Percentiles rank a stretch among this genome's conserved stretches.
phyloP scores from a whole-genome alignment of 2,888 invertebrate species.

The Sminthurides aquaticus region DNA sequence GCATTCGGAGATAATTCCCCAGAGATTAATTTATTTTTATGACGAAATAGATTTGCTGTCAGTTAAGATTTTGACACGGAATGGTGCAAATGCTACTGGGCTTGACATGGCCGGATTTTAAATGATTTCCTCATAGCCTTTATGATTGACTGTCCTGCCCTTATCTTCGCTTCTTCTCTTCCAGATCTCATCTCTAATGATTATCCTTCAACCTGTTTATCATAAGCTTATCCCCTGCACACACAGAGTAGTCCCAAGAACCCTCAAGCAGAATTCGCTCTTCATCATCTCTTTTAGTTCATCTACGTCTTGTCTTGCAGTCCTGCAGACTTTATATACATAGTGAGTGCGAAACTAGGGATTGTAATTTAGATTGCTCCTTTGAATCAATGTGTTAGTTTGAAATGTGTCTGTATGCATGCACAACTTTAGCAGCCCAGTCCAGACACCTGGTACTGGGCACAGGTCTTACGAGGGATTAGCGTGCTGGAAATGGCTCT shows the following conservation, averaged over 20 bases:
- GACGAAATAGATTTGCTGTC: slow-evolving; percentile 32
- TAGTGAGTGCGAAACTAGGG: neutral
- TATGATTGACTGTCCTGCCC: neutral
- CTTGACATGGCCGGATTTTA: slow-evolving; percentile 29
- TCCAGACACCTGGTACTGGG: too few species aligned
- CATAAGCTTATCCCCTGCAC: too few species aligned
- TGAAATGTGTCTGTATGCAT: neutral
- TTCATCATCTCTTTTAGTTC: too few species aligned
- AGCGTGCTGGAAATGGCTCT: too few species aligned
- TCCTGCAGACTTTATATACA: too few species aligned
- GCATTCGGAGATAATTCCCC: neutral
- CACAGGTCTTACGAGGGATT: too few species aligned
- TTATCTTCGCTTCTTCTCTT: neutral
- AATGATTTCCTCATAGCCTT: slow-evolving; percentile 18
- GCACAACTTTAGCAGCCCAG: neutral
- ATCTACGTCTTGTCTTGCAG: too few species aligned
- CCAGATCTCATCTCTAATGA: neutral
- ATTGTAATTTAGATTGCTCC: neutral
- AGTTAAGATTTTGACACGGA: slow-evolving; percentile 34
- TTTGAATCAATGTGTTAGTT: too few species aligned
- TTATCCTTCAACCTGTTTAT: neutral
- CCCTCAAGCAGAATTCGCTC: too few species aligned
- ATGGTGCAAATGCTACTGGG: slow-evolving; percentile 26
- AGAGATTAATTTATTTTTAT: slow-evolving; percentile 27
- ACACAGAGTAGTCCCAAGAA: too few species aligned